Evolutionary conservation across 1,140 invertebrate species (phyloP).

Genomic region (Zophobas morio): DNA sequence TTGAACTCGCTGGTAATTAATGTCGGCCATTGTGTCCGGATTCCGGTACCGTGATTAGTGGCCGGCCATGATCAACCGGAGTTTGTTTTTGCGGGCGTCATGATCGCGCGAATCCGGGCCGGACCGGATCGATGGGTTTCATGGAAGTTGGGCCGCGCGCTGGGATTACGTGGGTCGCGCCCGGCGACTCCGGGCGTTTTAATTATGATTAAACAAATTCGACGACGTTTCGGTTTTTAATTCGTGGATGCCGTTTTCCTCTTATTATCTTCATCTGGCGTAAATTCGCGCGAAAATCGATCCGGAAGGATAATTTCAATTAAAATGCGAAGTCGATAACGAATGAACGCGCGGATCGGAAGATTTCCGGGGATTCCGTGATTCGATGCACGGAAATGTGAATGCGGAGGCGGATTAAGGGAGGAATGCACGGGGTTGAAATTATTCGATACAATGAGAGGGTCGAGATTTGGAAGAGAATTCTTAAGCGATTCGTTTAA

Average conservation of each 20-base stretch:
- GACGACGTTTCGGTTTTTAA: not conserved
- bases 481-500: no score
- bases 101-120: constrained; percentile 1
- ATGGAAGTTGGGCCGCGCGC: not conserved
- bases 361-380: constrained; percentile 7
- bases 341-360: constrained; percentile 1
- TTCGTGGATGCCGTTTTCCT: not conserved
- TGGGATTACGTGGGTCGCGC: not conserved
- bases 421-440: no score
- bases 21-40: constrained; percentile 4
- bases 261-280: not conserved
- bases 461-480: no score
- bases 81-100: constrained; percentile 16
- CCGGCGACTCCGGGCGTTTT: constrained; percentile 11
- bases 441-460: no score
- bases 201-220: constrained; percentile 4
- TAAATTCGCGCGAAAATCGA: not conserved
- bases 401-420: no score
- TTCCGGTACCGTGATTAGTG: constrained; percentile 12
- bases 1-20: constrained; percentile 24
- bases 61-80: constrained; percentile 7
- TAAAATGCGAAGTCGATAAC: constrained; percentile 6
- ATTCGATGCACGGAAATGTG: not conserved
- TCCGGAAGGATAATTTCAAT: constrained; percentile 17
- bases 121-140: not conserved